Evolutionary conservation across 2,888 invertebrate species (phyloP).

Genomic region (Aethes cnicana): DNA sequence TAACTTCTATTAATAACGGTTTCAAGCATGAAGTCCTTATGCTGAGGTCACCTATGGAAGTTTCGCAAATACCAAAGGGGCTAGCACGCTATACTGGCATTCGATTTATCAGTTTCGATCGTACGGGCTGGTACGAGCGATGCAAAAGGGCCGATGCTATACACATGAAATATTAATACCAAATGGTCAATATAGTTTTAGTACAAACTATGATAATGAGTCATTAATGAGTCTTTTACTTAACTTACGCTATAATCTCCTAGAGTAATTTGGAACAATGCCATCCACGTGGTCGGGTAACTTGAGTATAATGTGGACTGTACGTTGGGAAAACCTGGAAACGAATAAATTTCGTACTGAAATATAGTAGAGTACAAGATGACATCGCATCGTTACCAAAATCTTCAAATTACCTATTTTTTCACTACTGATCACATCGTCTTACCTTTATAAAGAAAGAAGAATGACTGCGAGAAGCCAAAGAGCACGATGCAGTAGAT

Average conservation of each 20-base stretch:
- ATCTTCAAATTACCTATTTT: no score
- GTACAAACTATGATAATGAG: background rate
- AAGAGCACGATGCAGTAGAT: slow-evolving; percentile 97
- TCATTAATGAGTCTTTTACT: background rate
- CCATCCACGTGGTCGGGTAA: slow-evolving; percentile 97
- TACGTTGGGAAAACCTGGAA: slow-evolving; percentile 88
- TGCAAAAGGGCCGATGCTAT: no score
- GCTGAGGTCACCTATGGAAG: no score
- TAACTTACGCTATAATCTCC: slow-evolving; percentile 97
- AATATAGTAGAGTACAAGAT: no score
- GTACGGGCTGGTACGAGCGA: no score
- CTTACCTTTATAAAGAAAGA: slow-evolving; percentile 93
- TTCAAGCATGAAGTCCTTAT: no score
- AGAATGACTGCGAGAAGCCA: slow-evolving; percentile 97
- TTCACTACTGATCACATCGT: background rate
- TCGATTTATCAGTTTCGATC: no score
- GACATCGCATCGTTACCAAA: no score
- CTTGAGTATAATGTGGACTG: slow-evolving; percentile 91
- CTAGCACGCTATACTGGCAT: no score
- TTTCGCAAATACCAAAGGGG: no score
- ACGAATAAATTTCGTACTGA: background rate
- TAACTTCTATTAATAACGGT: no score
- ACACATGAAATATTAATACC: slow-evolving; percentile 13
- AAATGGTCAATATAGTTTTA: background rate
- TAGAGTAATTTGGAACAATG: slow-evolving; percentile 97